phyloP scores from a whole-genome alignment of 2,888 invertebrate species.

The Caenorhabditis sp. region DNA sequence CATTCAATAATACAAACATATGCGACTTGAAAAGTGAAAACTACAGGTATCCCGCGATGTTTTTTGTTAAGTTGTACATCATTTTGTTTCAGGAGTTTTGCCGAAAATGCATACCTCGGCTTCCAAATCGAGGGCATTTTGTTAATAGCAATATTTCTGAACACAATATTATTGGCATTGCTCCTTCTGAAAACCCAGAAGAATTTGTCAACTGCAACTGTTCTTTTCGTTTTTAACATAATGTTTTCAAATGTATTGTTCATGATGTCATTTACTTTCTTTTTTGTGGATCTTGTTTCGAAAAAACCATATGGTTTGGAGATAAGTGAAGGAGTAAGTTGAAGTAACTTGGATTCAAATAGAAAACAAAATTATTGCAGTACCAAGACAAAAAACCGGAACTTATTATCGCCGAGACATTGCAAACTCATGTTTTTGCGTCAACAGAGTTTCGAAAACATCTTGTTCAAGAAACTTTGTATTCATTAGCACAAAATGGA shows the following conservation, averaged over 20 bases:
- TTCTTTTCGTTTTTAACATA: slow-evolving; percentile 59
- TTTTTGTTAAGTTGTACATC: neutral
- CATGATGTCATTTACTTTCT: slow-evolving; percentile 64
- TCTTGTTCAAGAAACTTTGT: slow-evolving; percentile 67
- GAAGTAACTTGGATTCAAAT: neutral
- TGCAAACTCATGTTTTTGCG: slow-evolving; percentile 68
- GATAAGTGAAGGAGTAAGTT: slow-evolving; percentile 55
- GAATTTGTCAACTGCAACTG: slow-evolving; percentile 67
- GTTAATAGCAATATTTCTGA: slow-evolving; percentile 55
- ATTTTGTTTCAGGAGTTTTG: slow-evolving; percentile 41
- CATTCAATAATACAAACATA: slow-evolving; percentile 38
- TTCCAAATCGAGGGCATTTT: slow-evolving; percentile 60
- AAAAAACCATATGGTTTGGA: slow-evolving; percentile 50
- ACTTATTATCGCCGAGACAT: slow-evolving; percentile 65
- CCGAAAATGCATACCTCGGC: slow-evolving; percentile 52
- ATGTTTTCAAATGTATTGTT: slow-evolving; percentile 68
- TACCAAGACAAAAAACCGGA: slow-evolving; percentile 50
- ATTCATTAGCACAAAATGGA: slow-evolving; percentile 68
- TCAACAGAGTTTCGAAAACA: slow-evolving; percentile 65
- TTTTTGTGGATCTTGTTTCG: slow-evolving; percentile 61
- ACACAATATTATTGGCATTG: slow-evolving; percentile 60
- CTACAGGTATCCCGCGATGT: slow-evolving; percentile 23
- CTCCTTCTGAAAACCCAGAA: slow-evolving; percentile 57
- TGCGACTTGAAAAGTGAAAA: slow-evolving; percentile 49
- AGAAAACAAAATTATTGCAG: slow-evolving; percentile 25